These are phyloP conservation scores for Tigriopus japonicus DNA, from an alignment of 1,140 invertebrate genomes.

Conservation along the genomic window DNA sequence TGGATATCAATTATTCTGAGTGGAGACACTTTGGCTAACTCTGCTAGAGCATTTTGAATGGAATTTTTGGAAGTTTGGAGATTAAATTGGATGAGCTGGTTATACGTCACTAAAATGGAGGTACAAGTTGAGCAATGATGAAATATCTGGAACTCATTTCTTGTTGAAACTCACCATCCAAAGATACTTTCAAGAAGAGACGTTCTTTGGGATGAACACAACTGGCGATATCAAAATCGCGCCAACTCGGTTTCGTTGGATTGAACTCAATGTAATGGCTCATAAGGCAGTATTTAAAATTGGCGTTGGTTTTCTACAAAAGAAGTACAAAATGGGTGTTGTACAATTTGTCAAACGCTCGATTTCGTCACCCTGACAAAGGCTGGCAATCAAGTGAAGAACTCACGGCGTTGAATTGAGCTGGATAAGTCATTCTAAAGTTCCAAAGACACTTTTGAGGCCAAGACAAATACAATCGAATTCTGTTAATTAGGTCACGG, in stretches of 20 bases:
- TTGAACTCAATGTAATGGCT: background rate
- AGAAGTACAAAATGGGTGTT: too few relatives aligned
- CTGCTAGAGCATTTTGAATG: constrained; percentile 24
- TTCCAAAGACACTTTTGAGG: too few relatives aligned
- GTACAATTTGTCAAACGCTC: too few relatives aligned
- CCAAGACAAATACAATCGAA: too few relatives aligned
- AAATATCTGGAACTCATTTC: too few relatives aligned
- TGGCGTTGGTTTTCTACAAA: too few relatives aligned
- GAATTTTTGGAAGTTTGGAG: constrained; percentile 22
- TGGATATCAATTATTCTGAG: constrained; percentile 24
- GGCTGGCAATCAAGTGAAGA: too few relatives aligned
- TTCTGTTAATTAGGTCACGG: too few relatives aligned
- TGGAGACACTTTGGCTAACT: constrained; percentile 25
- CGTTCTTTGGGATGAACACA: background rate
- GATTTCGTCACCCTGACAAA: too few relatives aligned
- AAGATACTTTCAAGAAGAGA: background rate
- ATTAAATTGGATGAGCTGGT: constrained; percentile 20
- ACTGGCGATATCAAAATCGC: background rate
- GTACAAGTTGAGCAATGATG: background rate
- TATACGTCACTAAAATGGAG: constrained; percentile 17
- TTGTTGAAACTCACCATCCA: background rate
- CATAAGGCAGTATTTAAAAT: background rate
- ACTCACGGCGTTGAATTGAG: too few relatives aligned
- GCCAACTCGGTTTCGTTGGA: background rate
- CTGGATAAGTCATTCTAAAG: too few relatives aligned